These are phyloP conservation scores for Channallabes apus DNA, from an alignment of 2,797 vertebrate genomes.

Conservation along the genomic window DNA sequence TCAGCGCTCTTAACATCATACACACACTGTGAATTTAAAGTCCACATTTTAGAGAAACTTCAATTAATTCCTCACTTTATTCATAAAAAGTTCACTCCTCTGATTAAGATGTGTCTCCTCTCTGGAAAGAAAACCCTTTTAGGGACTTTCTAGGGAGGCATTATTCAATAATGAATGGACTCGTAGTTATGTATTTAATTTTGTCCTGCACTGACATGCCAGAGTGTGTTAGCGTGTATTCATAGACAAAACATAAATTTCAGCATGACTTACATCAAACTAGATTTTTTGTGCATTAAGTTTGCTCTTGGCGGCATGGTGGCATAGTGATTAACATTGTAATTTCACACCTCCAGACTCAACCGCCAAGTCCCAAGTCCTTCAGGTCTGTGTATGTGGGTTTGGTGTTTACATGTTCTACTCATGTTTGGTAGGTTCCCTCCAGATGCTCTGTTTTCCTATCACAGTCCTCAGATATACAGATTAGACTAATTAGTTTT, in stretches of 20 bases:
- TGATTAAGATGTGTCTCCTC: neutral
- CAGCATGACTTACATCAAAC: neutral
- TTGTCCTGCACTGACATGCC: neutral
- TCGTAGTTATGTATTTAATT: neutral
- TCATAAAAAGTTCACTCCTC: neutral
- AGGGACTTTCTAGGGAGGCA: neutral
- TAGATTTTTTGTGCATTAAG: neutral
- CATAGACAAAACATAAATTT: neutral
- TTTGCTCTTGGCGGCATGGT: too few relatives aligned
- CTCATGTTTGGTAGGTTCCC: too few relatives aligned
- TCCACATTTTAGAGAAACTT: neutral
- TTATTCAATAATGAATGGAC: neutral
- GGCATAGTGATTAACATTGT: too few relatives aligned
- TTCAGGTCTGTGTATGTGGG: too few relatives aligned
- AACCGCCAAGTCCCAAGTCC: too few relatives aligned
- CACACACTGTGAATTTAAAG: too few relatives aligned
- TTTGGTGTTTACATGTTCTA: too few relatives aligned
- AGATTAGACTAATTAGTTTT: too few relatives aligned
- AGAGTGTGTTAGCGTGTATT: neutral
- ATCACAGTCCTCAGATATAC: too few relatives aligned
- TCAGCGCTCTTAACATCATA: too few relatives aligned
- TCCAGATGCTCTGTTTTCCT: too few relatives aligned
- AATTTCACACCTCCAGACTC: too few relatives aligned
- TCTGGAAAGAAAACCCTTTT: neutral
- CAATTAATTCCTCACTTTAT: neutral